Evolutionary conservation across 2,797 vertebrate genomes (phyloP).

Genomic region (Syngnathus acus): DNA sequence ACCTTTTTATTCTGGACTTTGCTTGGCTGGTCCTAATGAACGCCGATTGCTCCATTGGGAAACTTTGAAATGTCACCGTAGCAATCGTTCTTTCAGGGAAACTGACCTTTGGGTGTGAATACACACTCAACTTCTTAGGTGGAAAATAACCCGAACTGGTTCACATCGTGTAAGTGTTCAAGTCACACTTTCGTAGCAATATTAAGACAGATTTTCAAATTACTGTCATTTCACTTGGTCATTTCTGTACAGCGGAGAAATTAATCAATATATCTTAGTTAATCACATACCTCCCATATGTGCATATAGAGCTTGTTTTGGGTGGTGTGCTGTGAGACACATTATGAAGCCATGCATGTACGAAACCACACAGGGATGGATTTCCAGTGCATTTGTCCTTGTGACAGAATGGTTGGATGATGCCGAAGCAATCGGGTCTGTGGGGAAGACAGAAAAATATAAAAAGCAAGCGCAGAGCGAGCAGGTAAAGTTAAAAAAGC

Average conservation of each 20-base stretch:
- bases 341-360: slow-evolving; percentile 1
- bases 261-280: not conserved
- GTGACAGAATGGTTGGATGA: slow-evolving; percentile 1
- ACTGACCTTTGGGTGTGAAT: not conserved
- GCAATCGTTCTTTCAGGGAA: not conserved
- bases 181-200: not conserved
- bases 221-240: not conserved
- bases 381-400: slow-evolving; percentile 7
- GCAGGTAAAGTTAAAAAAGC: not conserved
- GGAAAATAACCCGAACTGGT: not conserved
- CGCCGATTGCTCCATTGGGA: not conserved
- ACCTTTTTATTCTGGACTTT: not conserved
- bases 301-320: not conserved
- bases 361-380: slow-evolving; percentile 3
- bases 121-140: not conserved
- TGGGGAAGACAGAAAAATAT: not conserved
- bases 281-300: not conserved
- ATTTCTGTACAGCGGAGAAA: not conserved
- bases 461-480: not conserved
- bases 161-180: not conserved
- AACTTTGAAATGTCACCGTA: not conserved
- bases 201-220: not conserved
- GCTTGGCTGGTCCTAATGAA: not conserved
- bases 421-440: not conserved
- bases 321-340: not conserved